These are phyloP conservation scores for Pantherophis guttatus DNA, from an alignment of 2,113 vertebrate genomes.

Conservation along the genomic window DNA sequence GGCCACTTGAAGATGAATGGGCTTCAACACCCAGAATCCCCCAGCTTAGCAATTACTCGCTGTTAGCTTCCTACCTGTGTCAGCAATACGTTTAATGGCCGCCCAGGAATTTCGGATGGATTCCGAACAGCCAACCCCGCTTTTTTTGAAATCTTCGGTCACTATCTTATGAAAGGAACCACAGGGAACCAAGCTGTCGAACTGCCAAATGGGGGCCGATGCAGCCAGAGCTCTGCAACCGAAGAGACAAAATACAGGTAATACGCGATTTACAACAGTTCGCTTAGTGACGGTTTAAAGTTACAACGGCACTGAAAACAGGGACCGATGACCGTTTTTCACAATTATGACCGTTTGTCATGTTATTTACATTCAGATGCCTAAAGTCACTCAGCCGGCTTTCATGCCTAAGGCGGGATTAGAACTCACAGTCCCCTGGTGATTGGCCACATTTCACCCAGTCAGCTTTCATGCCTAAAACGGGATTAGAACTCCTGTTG, in stretches of 20 bases:
- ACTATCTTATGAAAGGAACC: constrained; percentile 83
- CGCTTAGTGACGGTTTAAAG: too few relatives aligned
- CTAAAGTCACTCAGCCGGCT: too few relatives aligned
- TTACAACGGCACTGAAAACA: too few relatives aligned
- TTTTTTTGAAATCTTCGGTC: constrained; percentile 82
- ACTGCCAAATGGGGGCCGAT: constrained; percentile 95
- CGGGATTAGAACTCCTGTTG: too few relatives aligned
- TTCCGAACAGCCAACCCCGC: constrained; percentile 77
- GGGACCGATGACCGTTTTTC: too few relatives aligned
- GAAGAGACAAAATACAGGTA: neutral
- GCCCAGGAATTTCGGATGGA: constrained; percentile 86
- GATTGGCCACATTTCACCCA: too few relatives aligned
- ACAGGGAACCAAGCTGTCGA: constrained; percentile 83
- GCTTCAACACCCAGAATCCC: neutral
- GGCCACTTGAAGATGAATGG: neutral
- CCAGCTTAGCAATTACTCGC: neutral
- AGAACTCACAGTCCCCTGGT: too few relatives aligned
- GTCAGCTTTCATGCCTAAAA: too few relatives aligned
- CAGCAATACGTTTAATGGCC: constrained; percentile 77
- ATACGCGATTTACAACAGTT: too few relatives aligned
- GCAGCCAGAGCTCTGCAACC: constrained; percentile 85
- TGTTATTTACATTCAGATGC: too few relatives aligned
- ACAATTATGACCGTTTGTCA: too few relatives aligned
- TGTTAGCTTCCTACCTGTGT: constrained; percentile 69
- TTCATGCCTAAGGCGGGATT: too few relatives aligned